Evolutionary conservation across 2,888 invertebrate species (phyloP).

Genomic region (Amblyteles armatorius): DNA sequence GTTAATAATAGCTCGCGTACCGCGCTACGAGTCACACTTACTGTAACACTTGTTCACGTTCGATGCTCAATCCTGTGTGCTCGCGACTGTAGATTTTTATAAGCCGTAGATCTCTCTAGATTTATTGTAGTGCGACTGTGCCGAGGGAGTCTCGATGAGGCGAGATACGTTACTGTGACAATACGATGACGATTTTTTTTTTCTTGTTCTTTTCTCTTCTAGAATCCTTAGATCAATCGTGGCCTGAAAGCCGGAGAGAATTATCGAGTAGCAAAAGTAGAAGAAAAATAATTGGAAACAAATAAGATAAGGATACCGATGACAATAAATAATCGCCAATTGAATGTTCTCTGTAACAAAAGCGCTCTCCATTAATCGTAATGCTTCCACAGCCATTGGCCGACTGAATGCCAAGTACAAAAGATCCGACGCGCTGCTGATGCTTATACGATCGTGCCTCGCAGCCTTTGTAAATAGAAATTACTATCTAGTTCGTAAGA

Average conservation of each 20-base stretch:
- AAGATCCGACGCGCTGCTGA: slow-evolving; percentile 57
- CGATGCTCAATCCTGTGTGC: slow-evolving; percentile 46
- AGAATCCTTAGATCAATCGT: not conserved
- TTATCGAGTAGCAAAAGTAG: slow-evolving; percentile 2
- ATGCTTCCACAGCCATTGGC: slow-evolving; percentile 70
- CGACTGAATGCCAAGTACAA: slow-evolving; percentile 72
- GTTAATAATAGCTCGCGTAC: slow-evolving; percentile 6
- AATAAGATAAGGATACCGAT: slow-evolving; percentile 20
- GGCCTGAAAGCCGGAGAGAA: not conserved
- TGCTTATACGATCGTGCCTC: slow-evolving; percentile 54
- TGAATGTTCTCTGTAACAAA: slow-evolving; percentile 22
- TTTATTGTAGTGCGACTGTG: not conserved
- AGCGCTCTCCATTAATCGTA: slow-evolving; percentile 53
- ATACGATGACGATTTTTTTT: not conserved
- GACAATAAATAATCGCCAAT: slow-evolving; percentile 61
- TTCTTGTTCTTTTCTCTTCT: not conserved
- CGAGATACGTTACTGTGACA: not conserved
- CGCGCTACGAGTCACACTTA: slow-evolving; percentile 25
- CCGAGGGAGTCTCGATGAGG: not conserved
- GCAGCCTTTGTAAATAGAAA: slow-evolving; percentile 57
- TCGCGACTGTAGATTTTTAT: slow-evolving; percentile 38
- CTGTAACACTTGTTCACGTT: not conserved
- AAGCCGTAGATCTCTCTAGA: slow-evolving; percentile 41
- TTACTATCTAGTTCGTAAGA: slow-evolving; percentile 7
- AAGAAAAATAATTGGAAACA: not conserved